phyloP scores from a whole-genome alignment of 2,797 vertebrate species.

The Parambassis ranga region DNA sequence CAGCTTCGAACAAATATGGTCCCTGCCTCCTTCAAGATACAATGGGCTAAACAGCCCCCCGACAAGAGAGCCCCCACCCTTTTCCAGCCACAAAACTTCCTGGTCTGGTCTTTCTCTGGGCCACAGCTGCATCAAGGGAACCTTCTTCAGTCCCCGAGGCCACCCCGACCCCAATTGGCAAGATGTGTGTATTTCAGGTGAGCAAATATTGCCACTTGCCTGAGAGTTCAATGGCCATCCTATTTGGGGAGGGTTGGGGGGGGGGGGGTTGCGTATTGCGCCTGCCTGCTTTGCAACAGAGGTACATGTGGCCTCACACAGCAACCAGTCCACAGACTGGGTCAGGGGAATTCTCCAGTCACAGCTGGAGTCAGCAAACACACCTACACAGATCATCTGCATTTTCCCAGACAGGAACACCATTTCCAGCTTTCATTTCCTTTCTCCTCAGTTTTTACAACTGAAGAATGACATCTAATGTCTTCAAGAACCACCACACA shows the following conservation, averaged over 20 bases:
- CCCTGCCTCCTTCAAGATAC: slow-evolving; percentile 85
- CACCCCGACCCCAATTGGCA: slow-evolving; percentile 74
- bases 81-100: slow-evolving; percentile 81
- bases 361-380: slow-evolving; percentile 83
- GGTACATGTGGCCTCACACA: slow-evolving; percentile 69
- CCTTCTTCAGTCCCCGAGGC: slow-evolving; percentile 65
- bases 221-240: slow-evolving; percentile 83
- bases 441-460: slow-evolving; percentile 35
- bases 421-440: slow-evolving; percentile 53
- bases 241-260: slow-evolving; percentile 77
- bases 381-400: slow-evolving; percentile 69
- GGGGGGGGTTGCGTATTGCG: slow-evolving; percentile 85
- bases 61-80: slow-evolving; percentile 62
- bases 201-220: slow-evolving; percentile 93
- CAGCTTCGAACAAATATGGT: slow-evolving; percentile 88
- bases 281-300: slow-evolving; percentile 74
- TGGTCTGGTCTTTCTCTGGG: slow-evolving; percentile 77
- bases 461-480: slow-evolving; percentile 34
- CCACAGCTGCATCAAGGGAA: slow-evolving; percentile 85
- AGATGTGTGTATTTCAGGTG: slow-evolving; percentile 87
- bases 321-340: slow-evolving; percentile 59
- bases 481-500: slow-evolving; percentile 44
- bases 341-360: slow-evolving; percentile 74
- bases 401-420: slow-evolving; percentile 69
- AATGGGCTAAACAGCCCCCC: slow-evolving; percentile 86